Base-by-base conservation (phyloP, 1,140 invertebrate genomes). In the Colletes latitarsis region DNA sequence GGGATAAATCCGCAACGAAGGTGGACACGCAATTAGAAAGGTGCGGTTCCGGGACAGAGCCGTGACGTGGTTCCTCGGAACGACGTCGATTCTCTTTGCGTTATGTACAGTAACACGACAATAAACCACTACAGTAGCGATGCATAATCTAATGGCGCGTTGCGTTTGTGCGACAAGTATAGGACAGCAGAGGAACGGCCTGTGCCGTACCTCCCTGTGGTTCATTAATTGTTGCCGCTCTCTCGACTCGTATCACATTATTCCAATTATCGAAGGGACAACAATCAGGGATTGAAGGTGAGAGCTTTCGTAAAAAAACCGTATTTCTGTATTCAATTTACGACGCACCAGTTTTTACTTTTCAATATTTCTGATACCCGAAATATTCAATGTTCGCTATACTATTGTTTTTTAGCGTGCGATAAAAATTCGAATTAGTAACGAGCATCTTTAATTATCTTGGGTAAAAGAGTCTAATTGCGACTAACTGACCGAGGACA, bases 71-170 rank as follows among this genome's bases (percentile, higher is more conserved):
- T 72, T 60, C 52, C 72, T 60, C 53, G 52, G n/a, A 21, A 72
- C 62, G 57, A 76, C n/a, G 53, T 53, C 30, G 39, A 84, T 60
- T 66, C 55, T 62, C 62, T 62, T 64, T 63, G 46, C 60, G 58
- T 80, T 49, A 58, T 68, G 49, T 55, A 69, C 74, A 73, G 69
- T 49, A 83, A 83, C 80, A 79, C 30, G 72, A 58, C 64, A 82
- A 85, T 85, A 85, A 85, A 83, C 66, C 68, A 79, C 66, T 75
- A 77, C 69, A 72, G 73, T 49, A 30, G 49, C 73, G 78, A 62
- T 72, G 70, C 75, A 82, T 85, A 86, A 86, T 86, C 71, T 86
- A 86, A 86, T 86, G 83, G 80, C 57, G 49, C 70, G 64, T 82
- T 63, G 58, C 49, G 39, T 53, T 67, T 14, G 55, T n/a, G 60